Evolutionary conservation across 2,888 invertebrate species (phyloP).

Genomic region (Chromoteleia sp.): DNA sequence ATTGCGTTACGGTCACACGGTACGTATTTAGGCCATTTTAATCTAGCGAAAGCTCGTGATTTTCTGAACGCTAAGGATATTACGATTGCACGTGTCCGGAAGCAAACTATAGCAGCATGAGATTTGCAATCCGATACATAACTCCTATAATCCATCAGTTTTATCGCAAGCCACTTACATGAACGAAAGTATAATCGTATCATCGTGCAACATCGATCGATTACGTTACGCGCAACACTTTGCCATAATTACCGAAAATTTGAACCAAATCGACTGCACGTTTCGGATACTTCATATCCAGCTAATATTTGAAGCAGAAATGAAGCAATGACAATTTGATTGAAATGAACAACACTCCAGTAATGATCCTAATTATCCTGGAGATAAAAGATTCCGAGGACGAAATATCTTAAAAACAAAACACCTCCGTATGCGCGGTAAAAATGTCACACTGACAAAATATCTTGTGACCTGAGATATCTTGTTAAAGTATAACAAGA

Average conservation of each 20-base stretch:
- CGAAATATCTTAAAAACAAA: no score
- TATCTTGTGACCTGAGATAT: no score
- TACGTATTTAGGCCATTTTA: conserved; percentile 43
- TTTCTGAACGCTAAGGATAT: conserved; percentile 42
- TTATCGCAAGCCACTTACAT: conserved; percentile 34
- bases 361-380: no score
- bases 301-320: no score
- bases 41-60: conserved; percentile 45
- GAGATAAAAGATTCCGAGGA: no score
- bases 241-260: background rate
- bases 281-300: no score
- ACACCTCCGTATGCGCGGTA: no score
- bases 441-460: no score
- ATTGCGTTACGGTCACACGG: conserved; percentile 16
- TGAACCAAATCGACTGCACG: background rate
- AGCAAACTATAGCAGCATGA: conserved; percentile 5
- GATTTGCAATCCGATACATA: conserved; percentile 46
- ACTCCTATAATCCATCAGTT: conserved; percentile 44
- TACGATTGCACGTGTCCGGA: conserved; percentile 46
- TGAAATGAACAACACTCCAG: no score
- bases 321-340: no score
- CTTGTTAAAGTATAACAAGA: no score
- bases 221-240: conserved; percentile 3
- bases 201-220: conserved; percentile 10
- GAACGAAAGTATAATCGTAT: conserved; percentile 33